Conservation (phyloP, 2,888 invertebrate genomes). For the Plusia festucae region DNA sequence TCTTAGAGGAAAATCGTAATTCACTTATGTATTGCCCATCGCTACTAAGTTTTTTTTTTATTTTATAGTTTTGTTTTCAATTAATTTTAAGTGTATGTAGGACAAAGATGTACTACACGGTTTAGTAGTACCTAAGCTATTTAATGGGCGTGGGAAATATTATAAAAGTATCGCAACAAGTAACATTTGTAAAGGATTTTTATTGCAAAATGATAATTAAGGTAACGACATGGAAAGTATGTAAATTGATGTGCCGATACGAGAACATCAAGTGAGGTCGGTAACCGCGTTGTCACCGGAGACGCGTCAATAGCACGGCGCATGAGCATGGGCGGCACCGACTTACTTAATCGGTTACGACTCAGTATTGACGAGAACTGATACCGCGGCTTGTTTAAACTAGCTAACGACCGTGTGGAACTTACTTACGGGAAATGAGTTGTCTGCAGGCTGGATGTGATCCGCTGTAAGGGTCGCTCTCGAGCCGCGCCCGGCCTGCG, state of each 20-base stretch:
- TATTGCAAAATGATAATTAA: conserved; percentile 67
- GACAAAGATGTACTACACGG: no score
- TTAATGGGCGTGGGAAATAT: conserved; percentile 48
- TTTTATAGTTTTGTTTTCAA: not conserved
- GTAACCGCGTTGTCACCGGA: conserved; percentile 78
- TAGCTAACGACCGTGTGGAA: conserved; percentile 5
- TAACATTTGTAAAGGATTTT: conserved; percentile 57
- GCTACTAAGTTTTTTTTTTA: conserved; percentile 30
- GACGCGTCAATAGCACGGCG: conserved; percentile 68
- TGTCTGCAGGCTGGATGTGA: conserved; percentile 8
- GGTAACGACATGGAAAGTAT: conserved; percentile 67
- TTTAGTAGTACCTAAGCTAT: conserved; percentile 5
- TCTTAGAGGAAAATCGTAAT: conserved; percentile 54
- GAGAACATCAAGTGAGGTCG: conserved; percentile 76
- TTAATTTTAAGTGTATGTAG: not conserved
- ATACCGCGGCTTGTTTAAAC: conserved; percentile 11
- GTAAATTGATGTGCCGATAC: conserved; percentile 71
- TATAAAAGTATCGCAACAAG: conserved; percentile 26
- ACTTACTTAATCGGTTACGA: conserved; percentile 5
- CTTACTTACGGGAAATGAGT: conserved; percentile 28
- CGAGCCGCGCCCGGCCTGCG: conserved; percentile 41
- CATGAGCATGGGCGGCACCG: conserved; percentile 48
- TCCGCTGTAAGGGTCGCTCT: conserved; percentile 41
- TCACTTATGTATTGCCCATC: conserved; percentile 29
- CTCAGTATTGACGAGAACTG: conserved; percentile 9